These are phyloP conservation scores for Nibea coibor DNA, from an alignment of 2,113 vertebrate genomes.

Conservation along the genomic window DNA sequence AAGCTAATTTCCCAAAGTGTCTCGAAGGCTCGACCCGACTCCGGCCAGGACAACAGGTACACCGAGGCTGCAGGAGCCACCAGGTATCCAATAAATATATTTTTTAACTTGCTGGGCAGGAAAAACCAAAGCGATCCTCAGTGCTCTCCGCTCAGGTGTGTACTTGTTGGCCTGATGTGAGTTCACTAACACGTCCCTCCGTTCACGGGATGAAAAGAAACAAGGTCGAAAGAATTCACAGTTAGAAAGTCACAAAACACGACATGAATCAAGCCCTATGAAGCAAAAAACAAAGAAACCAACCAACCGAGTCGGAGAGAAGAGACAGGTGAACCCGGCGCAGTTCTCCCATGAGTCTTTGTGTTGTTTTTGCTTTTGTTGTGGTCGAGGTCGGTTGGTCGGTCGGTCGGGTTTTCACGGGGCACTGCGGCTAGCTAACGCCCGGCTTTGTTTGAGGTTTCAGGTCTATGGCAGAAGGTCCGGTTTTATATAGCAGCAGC, in stretches of 20 bases:
- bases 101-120: neutral
- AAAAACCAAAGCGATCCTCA: neutral
- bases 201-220: neutral
- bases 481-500: constrained; percentile 84
- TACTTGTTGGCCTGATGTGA: constrained; percentile 1
- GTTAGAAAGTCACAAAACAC: constrained; percentile 63
- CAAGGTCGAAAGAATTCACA: constrained; percentile 45
- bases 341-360: constrained; percentile 7
- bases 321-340: neutral
- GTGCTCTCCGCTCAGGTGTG: constrained; percentile 13
- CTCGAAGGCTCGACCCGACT: too few species aligned
- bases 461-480: constrained; percentile 86
- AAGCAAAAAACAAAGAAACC: constrained; percentile 55
- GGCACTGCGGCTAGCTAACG: constrained; percentile 57
- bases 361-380: constrained; percentile 41
- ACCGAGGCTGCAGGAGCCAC: neutral
- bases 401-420: constrained; percentile 56
- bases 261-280: constrained; percentile 62
- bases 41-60: neutral
- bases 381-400: constrained; percentile 55
- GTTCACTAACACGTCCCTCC: neutral
- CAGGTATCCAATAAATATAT: neutral
- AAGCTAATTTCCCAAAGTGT: neutral
- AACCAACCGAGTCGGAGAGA: constrained; percentile 31
- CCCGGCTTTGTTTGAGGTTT: constrained; percentile 82